Base-by-base conservation (phyloP, 2,888 invertebrate genomes). In the Pharmacophagus antenor region DNA sequence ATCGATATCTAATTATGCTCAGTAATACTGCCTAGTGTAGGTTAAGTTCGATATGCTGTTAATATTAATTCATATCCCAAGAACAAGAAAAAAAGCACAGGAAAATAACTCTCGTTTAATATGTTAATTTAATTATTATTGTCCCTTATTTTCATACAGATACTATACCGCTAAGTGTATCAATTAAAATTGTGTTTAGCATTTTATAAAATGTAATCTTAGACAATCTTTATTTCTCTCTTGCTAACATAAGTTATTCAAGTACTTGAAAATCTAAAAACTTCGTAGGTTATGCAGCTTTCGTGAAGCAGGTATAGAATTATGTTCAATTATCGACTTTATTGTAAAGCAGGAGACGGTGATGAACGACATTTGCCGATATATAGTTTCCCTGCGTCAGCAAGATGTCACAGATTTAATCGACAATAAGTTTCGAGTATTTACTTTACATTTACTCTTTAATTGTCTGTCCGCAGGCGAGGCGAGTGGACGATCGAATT, bases 381-480 rank as follows among this genome's bases (percentile, higher is more conserved):
- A 27, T 1, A 18, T 10, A n/a, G 15, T 46, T 10, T 47, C 37
- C 56, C 65, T 65, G 70, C 74, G 74, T 72, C 70, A 78, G 70
- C 68, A 75, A 74, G 71, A 82, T 83, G 84, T 82, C 84, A 83
- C 72, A 80, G 81, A 84, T 85, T 80, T 81, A 86, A 84, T 82
- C 76, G 82, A 82, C 85, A 82, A 81, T 83, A 84, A 80, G 79
- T 76, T 74, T 82, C 74, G 74, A 86, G 86, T 88, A 85, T 88
- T 88, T 88, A 86, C 83, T 85, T 88, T 82, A 82, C 76, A 85
- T 86, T 85, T 85, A 85, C 84, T 80, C 80, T 78, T 84, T 84
- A 85, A 87, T 85, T 82, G 82, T 84, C 72, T 69, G 75, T 72
- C 70, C 72, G 72, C 72, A 74, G 80, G 78, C 71, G 71, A 73